Base-by-base conservation (phyloP, 2,888 invertebrate genomes). In the Epinotia demarniana region DNA sequence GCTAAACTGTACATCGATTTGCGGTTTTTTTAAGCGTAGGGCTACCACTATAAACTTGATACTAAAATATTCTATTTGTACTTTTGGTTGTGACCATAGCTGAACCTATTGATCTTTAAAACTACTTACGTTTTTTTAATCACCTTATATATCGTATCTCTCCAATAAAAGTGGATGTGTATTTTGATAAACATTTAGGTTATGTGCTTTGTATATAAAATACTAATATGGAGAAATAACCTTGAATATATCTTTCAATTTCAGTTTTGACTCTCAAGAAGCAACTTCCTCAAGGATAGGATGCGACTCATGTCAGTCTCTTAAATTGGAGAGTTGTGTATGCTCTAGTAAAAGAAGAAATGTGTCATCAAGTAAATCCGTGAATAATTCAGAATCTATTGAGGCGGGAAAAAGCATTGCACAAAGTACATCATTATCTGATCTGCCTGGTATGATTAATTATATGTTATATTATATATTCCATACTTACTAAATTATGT, bases 361-460 rank as follows among this genome's bases (percentile, higher is more conserved):
- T 55, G 63, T 77, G 27, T 64, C 73, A 23, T 27, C 66, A 27
- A 62, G 69, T 53, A 76, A 78, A 43, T 78, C 80, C 16, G 72
- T 69, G 6, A 84, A 78, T 72, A 78, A 83, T 78, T 78, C 77
- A 46, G 86, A 85, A 72, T 77, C 79, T 27, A 81, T 77, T 69
- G 67, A 72, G 19, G 76, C 80, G 64, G 75, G 82, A 49, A 87
- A 87, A 19, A 87, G 73, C 73, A 89, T 89, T 43, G 86, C 91
- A 60, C 93, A 93, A 83, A 84, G 93, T 49, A 94, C 94, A 75
- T 81, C 89, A 18, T 85, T 93, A 77, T 86, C 87, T 66, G 92
- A 93, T 83, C 84, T 94, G 80, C 93, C 94, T 81, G 94, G 94
- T 92, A 85, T 68, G 73, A 62, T 13, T 64, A 2, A 19, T 57